Evolutionary conservation across 2,113 vertebrate species (phyloP).

Genomic region (Glareola pratincola): DNA sequence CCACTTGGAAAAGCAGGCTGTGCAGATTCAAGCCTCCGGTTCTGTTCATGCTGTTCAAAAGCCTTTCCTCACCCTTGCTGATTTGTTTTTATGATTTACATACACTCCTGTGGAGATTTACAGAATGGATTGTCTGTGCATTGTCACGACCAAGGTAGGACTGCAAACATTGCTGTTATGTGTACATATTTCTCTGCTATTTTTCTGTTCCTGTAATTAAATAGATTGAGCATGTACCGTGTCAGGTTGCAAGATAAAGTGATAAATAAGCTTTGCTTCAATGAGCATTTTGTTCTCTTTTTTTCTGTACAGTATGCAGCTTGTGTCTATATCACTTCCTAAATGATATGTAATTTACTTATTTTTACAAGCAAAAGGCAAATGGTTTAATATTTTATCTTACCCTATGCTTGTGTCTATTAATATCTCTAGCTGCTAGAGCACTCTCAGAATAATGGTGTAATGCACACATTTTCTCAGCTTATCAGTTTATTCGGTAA

Average conservation of each 20-base stretch:
- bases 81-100: conserved; percentile 82
- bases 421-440: conserved; percentile 66
- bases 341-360: conserved; percentile 55
- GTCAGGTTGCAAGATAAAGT: conserved; percentile 65
- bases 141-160: conserved; percentile 98
- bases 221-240: conserved; percentile 58
- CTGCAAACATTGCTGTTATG: conserved; percentile 67
- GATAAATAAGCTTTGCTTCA: conserved; percentile 64
- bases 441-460: conserved; percentile 54
- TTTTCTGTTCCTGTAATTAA: conserved; percentile 69
- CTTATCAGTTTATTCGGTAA: conserved; percentile 51
- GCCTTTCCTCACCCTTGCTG: conserved; percentile 75
- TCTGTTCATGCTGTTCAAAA: conserved; percentile 69
- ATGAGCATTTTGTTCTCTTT: conserved; percentile 52
- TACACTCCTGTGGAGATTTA: conserved; percentile 77
- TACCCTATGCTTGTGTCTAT: conserved; percentile 65
- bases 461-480: conserved; percentile 57
- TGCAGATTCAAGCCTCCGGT: conserved; percentile 76
- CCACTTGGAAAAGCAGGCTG: conserved; percentile 75
- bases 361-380: conserved; percentile 45
- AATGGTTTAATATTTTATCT: conserved; percentile 48
- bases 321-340: conserved; percentile 63
- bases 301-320: conserved; percentile 42
- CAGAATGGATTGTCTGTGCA: conserved; percentile 96
- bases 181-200: conserved; percentile 67